A percentile compares a stretch with the other conserved stretches of the same genome.
Conservation (phyloP, 2,113 vertebrate species). For the Brachyhypopomus occidentalis region DNA sequence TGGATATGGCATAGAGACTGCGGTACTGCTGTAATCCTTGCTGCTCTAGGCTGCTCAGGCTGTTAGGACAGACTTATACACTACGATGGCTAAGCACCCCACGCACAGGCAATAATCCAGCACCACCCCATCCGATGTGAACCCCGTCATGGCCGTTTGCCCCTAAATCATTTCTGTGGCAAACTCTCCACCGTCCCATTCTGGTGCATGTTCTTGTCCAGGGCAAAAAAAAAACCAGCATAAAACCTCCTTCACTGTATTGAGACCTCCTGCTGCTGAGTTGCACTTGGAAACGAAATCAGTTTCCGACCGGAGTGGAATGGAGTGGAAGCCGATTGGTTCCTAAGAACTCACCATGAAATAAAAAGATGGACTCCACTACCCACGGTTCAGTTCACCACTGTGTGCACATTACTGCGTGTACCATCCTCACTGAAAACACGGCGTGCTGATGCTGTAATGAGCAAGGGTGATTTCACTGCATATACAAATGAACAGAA, state of each 20-base stretch:
- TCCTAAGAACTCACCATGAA: too few relatives aligned
- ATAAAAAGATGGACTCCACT: too few relatives aligned
- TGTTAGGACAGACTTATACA: constrained; percentile 44
- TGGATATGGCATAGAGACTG: constrained; percentile 49
- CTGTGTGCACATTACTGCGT: too few relatives aligned
- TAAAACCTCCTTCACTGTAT: background rate
- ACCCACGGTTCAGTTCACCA: too few relatives aligned
- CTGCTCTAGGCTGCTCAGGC: constrained; percentile 33
- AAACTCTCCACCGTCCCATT: background rate
- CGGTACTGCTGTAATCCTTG: constrained; percentile 53
- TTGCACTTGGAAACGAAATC: background rate
- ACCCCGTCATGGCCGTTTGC: constrained; percentile 34
- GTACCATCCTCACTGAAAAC: too few relatives aligned
- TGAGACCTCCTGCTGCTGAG: background rate
- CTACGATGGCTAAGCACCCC: constrained; percentile 37
- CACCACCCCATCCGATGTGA: constrained; percentile 28
- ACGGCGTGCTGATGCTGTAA: too few relatives aligned
- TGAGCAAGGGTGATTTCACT: too few relatives aligned
- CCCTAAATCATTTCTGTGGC: constrained; percentile 35
- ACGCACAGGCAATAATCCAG: constrained; percentile 40
- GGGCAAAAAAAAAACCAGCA: background rate
- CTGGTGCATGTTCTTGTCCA: background rate
- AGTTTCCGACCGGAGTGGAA: background rate
- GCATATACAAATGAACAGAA: too few relatives aligned
- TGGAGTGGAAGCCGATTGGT: too few relatives aligned